Evolutionary conservation across 1,140 invertebrate genomes (phyloP).

Genomic region (Metaphire vulgaris): DNA sequence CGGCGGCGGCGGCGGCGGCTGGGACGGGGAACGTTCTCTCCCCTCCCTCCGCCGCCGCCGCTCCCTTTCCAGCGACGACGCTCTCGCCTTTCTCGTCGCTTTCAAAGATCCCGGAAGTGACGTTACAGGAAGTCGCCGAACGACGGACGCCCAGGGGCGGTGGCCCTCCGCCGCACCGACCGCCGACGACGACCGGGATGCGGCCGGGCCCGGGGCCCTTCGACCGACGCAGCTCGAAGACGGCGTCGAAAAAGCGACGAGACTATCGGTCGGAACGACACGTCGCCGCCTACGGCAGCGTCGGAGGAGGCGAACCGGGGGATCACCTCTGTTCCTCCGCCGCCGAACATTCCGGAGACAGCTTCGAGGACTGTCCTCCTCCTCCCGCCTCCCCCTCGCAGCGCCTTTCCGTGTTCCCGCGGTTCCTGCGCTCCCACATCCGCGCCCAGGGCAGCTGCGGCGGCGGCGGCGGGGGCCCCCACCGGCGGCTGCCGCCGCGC

Average conservation of each 20-base stretch:
- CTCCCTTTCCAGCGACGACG: too few relatives aligned
- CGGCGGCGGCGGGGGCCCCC: too few relatives aligned
- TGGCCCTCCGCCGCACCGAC: neutral
- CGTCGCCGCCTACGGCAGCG: constrained; percentile 26
- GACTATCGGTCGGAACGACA: constrained; percentile 45
- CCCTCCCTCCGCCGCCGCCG: too few relatives aligned
- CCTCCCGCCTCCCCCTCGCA: neutral
- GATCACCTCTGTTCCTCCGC: neutral
- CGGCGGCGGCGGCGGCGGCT: too few relatives aligned
- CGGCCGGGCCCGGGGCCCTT: constrained; percentile 29
- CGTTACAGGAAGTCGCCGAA: neutral
- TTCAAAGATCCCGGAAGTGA: neutral
- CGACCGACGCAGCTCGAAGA: constrained; percentile 42
- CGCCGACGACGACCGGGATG: neutral
- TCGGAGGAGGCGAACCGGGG: neutral
- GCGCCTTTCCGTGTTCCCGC: neutral
- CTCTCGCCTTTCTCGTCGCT: neutral
- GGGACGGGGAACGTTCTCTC: neutral
- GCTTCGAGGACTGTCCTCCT: neutral
- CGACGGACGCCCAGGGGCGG: neutral
- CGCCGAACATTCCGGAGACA: neutral
- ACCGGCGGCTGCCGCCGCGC: constrained; percentile 36
- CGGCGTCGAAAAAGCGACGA: constrained; percentile 51
- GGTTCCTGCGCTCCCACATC: neutral
- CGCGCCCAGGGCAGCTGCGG: too few relatives aligned